Base-by-base conservation (phyloP, 2,888 invertebrate genomes). In the Drosophila stalkeri region DNA sequence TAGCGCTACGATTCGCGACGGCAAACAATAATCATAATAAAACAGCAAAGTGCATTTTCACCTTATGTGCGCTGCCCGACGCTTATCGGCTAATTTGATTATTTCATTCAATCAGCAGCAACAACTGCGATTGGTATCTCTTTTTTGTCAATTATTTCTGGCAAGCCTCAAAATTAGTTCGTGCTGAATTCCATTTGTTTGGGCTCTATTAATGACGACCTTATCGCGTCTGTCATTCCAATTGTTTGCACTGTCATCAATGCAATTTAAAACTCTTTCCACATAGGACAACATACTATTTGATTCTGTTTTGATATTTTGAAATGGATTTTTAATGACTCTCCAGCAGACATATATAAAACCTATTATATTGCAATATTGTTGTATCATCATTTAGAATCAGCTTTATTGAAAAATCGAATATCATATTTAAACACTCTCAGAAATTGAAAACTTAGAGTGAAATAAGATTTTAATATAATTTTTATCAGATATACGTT, bases 201-300 rank as follows among this genome's bases (percentile, higher is more conserved):
- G 64, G 72, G 61, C 72, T 79, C 72, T 74, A 64, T 61, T 20
- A 46, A 64, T 66, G 39, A 65, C 46, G 52, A 23, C 49, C 62
- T 64, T 81, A 76, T 88, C 75, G 23, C 6, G 56, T 47, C 76
- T 75, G 81, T 86, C 77, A 74, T 76, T 84, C 71, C 64, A 66
- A 75, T 76, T 77, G 88, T 86, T 86, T 87, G 80, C 81, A 73
- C 68, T 86, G 86, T 86, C 86, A 86, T 86, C 88, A 87, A 65
- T 79, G 82, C 75, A 72, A 72, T 79, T 85, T 75, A 74, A 46
- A 63, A 35, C 41, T 72, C 11, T 43, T 44, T 11, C 16, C 9
- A 27, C 23, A 47, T 27, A 3, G 33, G 3, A 8, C 12, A 12
- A n/a, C 33, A 37, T 27, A 52, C 31, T 37, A 51, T 18, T 2